Evolutionary conservation across 2,113 vertebrate species (phyloP), one percentile per base, ranked within the genome.

Genomic region (Pleuronectes platessa): DNA sequence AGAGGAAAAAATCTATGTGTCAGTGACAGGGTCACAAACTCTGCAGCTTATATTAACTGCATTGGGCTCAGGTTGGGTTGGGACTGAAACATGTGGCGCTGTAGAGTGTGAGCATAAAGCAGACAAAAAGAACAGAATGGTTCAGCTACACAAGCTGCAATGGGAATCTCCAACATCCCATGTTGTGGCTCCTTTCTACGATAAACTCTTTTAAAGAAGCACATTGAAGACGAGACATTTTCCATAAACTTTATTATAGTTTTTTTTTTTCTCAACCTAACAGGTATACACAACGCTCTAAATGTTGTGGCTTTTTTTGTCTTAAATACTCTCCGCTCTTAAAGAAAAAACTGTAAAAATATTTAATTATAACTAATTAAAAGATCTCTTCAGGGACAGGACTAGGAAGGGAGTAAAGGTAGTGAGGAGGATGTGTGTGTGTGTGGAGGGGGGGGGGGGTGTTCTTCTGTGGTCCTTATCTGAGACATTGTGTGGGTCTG

Each of bases 321-420:
- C 88, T 95, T 94, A 94, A 95, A 95, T 94, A 94, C 91, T 94
- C 91, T 94, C 88, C 87, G 62, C 86, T 92, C 92, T 93, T 88
- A 91, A 95, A 94, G 90, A 91, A 95, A 93, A 93, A 93, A 93
- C 85, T 94, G 93, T 94, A 94, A 94, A 95, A 95, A 94, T 94
- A 95, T 93, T 92, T 90, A 91, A 93, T 92, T 89, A 92, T 85
- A 93, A 91, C 94, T 94, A 92, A 92, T 92, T 92, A 91, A 94
- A 94, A 93, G 90, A 89, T 93, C 94, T 95, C 85, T 92, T 70
- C 54, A 73, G 75, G 81, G 59, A 3, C 31, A 35, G 77, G 72
- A 79, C 60, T 71, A 68, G 76, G 86, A 51, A 51, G 27, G 81
- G 76, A 65, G 31, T 61, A 85, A 86, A 82, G 84, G 83, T 77